A percentile compares a stretch with the other conserved stretches of the same genome.
phyloP scores from a whole-genome alignment of 30 jellyfish, hydroid and myxozoan genomes.

The Hydractinia echinata region DNA sequence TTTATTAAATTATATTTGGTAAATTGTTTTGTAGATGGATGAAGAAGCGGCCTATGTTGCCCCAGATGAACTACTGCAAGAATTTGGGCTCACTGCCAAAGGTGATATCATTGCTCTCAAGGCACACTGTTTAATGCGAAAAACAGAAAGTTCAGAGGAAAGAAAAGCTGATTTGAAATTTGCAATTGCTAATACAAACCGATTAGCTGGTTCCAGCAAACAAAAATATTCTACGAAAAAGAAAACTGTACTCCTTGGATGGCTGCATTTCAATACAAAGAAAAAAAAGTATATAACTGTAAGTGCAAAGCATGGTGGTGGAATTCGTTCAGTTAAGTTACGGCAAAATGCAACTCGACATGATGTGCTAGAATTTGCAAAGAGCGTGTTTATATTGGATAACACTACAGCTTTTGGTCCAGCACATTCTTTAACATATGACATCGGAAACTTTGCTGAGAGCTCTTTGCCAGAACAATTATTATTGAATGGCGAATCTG shows the following conservation, averaged over 20 bases:
- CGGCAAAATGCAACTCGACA: neutral
- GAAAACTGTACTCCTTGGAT: slow-evolving; percentile 1
- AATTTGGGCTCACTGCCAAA: neutral
- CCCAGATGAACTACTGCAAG: too few species aligned
- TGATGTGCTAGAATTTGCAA: neutral
- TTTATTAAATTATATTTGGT: too few species aligned
- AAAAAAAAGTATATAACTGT: neutral
- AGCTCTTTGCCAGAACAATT: neutral
- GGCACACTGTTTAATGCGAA: neutral
- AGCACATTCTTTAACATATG: neutral
- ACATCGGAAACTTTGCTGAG: neutral
- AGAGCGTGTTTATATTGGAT: neutral
- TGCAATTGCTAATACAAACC: too few species aligned
- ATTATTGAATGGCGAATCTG: neutral
- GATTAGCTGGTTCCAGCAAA: too few species aligned
- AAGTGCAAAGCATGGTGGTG: neutral
- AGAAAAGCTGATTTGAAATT: neutral
- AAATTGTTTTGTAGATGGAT: too few species aligned
- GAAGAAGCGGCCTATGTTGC: too few species aligned
- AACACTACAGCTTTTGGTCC: neutral
- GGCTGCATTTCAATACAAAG: neutral
- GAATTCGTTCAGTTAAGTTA: neutral
- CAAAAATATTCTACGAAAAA: neutral
- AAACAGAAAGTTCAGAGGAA: neutral
- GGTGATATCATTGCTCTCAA: neutral